phyloP scores from a whole-genome alignment of 2,113 vertebrate species.

The Siniperca chuatsi region DNA sequence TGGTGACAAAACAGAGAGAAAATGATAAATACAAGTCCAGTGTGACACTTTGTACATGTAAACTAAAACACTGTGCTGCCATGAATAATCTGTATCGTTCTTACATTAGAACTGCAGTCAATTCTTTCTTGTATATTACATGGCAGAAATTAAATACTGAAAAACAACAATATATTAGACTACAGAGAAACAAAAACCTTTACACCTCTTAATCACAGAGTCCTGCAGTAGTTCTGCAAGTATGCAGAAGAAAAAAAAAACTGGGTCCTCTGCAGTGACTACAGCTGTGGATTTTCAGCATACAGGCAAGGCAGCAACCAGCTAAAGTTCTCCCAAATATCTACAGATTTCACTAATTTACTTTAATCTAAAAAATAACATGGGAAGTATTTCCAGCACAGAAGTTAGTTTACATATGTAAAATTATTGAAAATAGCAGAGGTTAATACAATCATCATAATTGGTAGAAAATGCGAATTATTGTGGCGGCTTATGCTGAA shows the following conservation, averaged over 20 bases:
- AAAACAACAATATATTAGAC: background rate
- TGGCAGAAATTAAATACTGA: background rate
- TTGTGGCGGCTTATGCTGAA: background rate
- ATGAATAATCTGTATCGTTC: background rate
- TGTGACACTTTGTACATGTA: background rate
- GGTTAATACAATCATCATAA: background rate
- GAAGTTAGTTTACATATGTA: background rate
- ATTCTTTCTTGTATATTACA: background rate
- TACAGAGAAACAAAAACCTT: conserved; percentile 8
- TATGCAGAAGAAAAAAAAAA: conserved; percentile 17
- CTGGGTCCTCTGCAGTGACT: conserved; percentile 19
- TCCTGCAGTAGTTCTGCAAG: conserved; percentile 33
- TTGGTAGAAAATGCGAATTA: background rate
- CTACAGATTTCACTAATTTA: background rate
- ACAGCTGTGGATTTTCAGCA: conserved; percentile 22
- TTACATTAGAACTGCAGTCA: background rate
- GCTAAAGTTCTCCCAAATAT: background rate
- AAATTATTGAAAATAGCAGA: background rate
- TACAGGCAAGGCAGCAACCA: background rate
- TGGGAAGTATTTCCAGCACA: background rate
- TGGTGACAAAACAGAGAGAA: conserved; percentile 53
- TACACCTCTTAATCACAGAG: conserved; percentile 17
- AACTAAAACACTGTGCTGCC: background rate
- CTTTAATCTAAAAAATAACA: background rate
- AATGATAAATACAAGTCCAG: conserved; percentile 11